Evolutionary conservation across 2,113 vertebrate genomes (phyloP), one percentile per base, ranked within the genome.

Genomic region (Genyomyrus donnyi): DNA sequence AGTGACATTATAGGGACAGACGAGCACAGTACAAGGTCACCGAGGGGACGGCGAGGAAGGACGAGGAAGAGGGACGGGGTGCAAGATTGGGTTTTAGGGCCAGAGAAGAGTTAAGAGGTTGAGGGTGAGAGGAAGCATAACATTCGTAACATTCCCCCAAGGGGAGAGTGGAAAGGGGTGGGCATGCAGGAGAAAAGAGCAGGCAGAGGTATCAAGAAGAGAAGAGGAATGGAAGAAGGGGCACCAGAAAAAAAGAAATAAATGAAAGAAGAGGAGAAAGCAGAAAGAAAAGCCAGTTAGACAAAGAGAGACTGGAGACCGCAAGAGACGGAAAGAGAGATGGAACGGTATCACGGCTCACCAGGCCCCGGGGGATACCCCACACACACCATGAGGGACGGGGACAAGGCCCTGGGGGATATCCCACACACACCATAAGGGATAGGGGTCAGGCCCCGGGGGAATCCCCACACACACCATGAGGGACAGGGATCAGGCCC

Each of bases 401-500:
- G 58, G 56, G 8, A 2, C n/a, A n/a, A n/a, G 58, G 8, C 58
- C 24, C 58, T 0, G 0, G 56, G 94, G 95, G 94, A 92, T 92
- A 93, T 90, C 10, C 93, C 93, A 95, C 95, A 95, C 66, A 24
- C 56, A 94, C 94, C 94, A 91, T 94, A 1, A 31, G 31, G 94
- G 93, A 95, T 88, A 84, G 88, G 94, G 91, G 92, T 91, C 93
- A 90, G 94, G 92, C 93, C 17, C 90, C 92, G 31, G 58, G 11
- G 74, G 88, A 85, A 62, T 53, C 88, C 84, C 62, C 66, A 91
- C 88, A 92, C 87, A 2, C 24, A 94, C 94, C 94, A 91, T 94
- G 93, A 95, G 94, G 94, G 93, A 95, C 88, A 77, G 88, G 94
- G 91, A 92, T 91, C 93, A 90, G 94, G 92, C 93, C 52, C 90